Conservation (phyloP, 1,140 invertebrate genomes). For the Drosophila mojavensis region DNA sequence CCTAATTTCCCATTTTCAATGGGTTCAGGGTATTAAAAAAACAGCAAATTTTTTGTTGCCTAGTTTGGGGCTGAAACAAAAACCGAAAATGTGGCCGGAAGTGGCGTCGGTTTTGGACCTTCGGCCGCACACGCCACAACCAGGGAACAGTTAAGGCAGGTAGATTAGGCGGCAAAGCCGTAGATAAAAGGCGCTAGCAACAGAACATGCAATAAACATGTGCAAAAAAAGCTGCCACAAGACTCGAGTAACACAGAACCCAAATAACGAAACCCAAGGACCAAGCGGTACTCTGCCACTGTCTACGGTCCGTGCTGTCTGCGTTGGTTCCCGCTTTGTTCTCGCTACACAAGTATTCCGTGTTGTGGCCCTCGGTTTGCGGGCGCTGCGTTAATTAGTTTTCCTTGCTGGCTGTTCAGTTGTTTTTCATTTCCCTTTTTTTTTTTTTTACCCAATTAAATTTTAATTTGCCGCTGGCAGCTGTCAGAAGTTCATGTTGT, state of each 20-base stretch:
- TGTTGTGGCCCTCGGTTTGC: conserved; percentile 19
- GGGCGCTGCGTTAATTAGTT: conserved; percentile 69
- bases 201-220: conserved; percentile 75
- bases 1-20: no score
- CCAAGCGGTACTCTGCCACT: conserved; percentile 15
- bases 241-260: conserved; percentile 4
- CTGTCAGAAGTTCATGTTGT: conserved; percentile 32
- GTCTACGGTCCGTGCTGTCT: conserved; percentile 20
- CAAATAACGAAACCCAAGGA: not conserved
- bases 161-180: conserved; percentile 47
- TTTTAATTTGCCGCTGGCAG: conserved; percentile 50
- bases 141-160: conserved; percentile 46
- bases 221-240: conserved; percentile 40
- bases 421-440: conserved; percentile 10
- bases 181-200: conserved; percentile 50
- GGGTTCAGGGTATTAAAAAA: no score
- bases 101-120: conserved; percentile 42
- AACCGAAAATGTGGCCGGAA: conserved; percentile 62
- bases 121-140: conserved; percentile 20
- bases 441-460: conserved; percentile 40
- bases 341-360: conserved; percentile 9
- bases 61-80: conserved; percentile 71
- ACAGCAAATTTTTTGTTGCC: conserved; percentile 40
- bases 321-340: conserved; percentile 20
- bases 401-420: conserved; percentile 40